Base-by-base conservation (phyloP, 2,888 invertebrate species). In the Scotopteryx bipunctaria region DNA sequence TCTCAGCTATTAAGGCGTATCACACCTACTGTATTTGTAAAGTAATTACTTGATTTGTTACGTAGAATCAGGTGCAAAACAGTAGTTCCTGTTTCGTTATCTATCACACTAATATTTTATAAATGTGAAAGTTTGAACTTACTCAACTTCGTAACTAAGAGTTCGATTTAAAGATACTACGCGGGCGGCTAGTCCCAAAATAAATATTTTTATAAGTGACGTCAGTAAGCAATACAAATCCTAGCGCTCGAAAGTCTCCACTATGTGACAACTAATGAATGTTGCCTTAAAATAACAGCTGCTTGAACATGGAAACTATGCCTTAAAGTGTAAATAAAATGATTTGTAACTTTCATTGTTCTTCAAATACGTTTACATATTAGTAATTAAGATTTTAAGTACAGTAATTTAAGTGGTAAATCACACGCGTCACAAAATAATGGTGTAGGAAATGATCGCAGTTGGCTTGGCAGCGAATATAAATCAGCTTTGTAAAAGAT, bases 181-280 rank as follows among this genome's bases (percentile, higher is more conserved):
- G n/a, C n/a, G n/a, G n/a, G n/a, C n/a, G n/a, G n/a, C n/a, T n/a
- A n/a, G n/a, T n/a, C n/a, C n/a, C n/a, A n/a, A n/a, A n/a, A n/a
- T n/a, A n/a, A n/a, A n/a, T n/a, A n/a, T n/a, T n/a, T n/a, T n/a
- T n/a, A n/a, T n/a, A n/a, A n/a, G 9, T 3, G 9, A 25, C 9
- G 25, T 25, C 25, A 11, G 4, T n/a, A 27, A 27, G 2, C 11
- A 2, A 25, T 9, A 11, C 27, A 4, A 9, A 27, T n/a, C 53
- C 59, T 44, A 23, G 57, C 61, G 29, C 15, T 5, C 3, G 17
- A 9, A n/a, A 16, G 13, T 8, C 15, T 4, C 14, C 16, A 8
- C 9, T 17, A 16, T n/a, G 2, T 15, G 32, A 8, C 32, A 31
- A 6, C 31, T 14, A n/a, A n/a, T 42, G 5, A 32, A 32, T 15